Base-by-base conservation (phyloP, 1,140 invertebrate species). In the Phenacoccus solenopsis region DNA sequence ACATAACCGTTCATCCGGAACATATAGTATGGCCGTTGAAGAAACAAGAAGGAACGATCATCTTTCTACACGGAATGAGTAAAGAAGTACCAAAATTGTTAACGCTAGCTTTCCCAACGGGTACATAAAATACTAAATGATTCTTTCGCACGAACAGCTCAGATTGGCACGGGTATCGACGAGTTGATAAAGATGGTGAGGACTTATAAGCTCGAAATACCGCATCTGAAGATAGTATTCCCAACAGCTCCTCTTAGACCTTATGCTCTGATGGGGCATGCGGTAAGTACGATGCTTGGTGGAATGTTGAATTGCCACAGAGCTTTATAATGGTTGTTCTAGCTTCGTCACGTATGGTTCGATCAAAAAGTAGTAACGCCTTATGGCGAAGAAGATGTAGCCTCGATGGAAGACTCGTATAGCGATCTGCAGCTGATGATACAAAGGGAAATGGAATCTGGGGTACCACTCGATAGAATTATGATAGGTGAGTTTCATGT, bases 221-320 rank as follows among this genome's bases (percentile, higher is more conserved):
- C 85, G 1, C 86, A 90, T 73, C 83, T 89, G 57, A 87, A 86
- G 77, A 78, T 90, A 30, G 72, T 88, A 32, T 90, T 85, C 77
- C 88, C 88, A 9, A 87, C 85, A 24, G 88, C 88, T 13, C 88
- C 88, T 1, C 72, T 81, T 22, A 84, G 85, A 73, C 82, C 84
- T 1, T 90, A 89, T 71, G 86, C 85, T 21, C 83, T 86, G 22
- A 74, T 82, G 12, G 79, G 81, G 70, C 86, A 86, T 22, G 76
- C 82, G 75, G 81, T 85, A 77, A 84, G 80, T 68, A 27, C 9
- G 1, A n/a, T 38, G 32, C n/a, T 38, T 9, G 9, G 9, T 38
- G n/a, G 9, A 10, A 10, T 24, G 24, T 21, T 30, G 13, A 9
- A 49, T 49, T 9, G 38, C 38, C 5, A 32, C 30, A 32, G 13